Percentiles rank a stretch among this genome's conserved stretches.
Conservation (phyloP, 2,888 invertebrate species). For the Rhamnusium bicolor region DNA sequence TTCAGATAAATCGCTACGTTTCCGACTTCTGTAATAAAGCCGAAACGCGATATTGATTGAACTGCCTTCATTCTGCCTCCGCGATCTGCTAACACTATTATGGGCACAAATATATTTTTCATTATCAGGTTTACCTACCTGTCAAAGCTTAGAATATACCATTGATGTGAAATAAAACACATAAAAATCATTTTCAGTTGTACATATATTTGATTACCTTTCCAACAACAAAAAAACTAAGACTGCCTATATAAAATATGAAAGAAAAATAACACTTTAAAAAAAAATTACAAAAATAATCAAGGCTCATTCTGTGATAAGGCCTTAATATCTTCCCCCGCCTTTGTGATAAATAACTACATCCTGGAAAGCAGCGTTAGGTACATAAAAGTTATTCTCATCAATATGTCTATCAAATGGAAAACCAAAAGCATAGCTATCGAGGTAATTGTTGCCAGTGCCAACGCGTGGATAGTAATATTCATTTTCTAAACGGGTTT, state of each 20-base stretch:
- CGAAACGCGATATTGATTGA: too few species aligned
- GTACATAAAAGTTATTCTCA: slow-evolving; percentile 20
- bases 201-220: neutral
- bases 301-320: slow-evolving; percentile 10
- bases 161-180: too few species aligned
- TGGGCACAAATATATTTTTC: too few species aligned
- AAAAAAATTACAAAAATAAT: neutral
- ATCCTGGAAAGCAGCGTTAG: slow-evolving; percentile 24
- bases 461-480: slow-evolving; percentile 19
- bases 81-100: too few species aligned
- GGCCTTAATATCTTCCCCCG: slow-evolving; percentile 12
- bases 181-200: neutral
- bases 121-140: too few species aligned
- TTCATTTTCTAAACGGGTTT: neutral
- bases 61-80: too few species aligned
- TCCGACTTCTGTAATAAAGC: too few species aligned
- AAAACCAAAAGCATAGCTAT: slow-evolving; percentile 80
- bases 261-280: neutral
- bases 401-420: slow-evolving; percentile 82
- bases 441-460: slow-evolving; percentile 64
- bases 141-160: too few species aligned
- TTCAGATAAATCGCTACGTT: too few species aligned
- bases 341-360: slow-evolving; percentile 20
- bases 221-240: neutral
- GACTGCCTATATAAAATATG: neutral